These are phyloP conservation scores for Tretioscincus oriximinensis DNA, from an alignment of 2,113 vertebrate species.

Conservation along the genomic window DNA sequence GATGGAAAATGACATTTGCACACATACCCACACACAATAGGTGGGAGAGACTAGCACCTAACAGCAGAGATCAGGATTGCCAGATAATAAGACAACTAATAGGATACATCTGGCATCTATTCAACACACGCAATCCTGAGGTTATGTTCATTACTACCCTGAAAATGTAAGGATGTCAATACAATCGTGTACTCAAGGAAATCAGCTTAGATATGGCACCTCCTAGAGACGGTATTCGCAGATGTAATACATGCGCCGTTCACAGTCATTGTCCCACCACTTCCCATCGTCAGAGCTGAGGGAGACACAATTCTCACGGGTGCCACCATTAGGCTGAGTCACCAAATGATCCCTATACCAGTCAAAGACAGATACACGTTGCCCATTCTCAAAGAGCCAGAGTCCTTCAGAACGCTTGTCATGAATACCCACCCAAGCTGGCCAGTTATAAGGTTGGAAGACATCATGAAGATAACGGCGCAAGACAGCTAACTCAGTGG, in stretches of 20 bases:
- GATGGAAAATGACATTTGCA: background rate
- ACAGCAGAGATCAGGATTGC: background rate
- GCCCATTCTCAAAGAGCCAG: conserved; percentile 85
- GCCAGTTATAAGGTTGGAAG: conserved; percentile 87
- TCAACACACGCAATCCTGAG: background rate
- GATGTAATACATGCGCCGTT: conserved; percentile 84
- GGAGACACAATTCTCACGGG: conserved; percentile 87
- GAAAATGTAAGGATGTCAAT: background rate
- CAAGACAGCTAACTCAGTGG: conserved; percentile 79
- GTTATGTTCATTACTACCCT: background rate
- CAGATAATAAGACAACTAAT: too few relatives aligned
- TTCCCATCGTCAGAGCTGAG: conserved; percentile 88
- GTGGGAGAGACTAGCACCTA: background rate
- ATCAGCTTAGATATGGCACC: background rate
- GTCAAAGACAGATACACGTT: conserved; percentile 84
- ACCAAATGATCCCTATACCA: conserved; percentile 84
- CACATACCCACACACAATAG: background rate
- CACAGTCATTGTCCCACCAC: conserved; percentile 93
- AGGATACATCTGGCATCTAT: background rate
- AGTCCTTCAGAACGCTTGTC: conserved; percentile 84
- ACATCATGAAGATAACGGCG: conserved; percentile 77
- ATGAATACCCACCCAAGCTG: conserved; percentile 86
- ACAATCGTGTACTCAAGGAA: background rate
- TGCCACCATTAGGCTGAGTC: conserved; percentile 86
- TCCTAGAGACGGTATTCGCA: conserved; percentile 79